Percentiles rank a stretch among this genome's conserved stretches.
phyloP scores from a whole-genome alignment of 2,888 invertebrate genomes.

The Limnephilus lunatus region DNA sequence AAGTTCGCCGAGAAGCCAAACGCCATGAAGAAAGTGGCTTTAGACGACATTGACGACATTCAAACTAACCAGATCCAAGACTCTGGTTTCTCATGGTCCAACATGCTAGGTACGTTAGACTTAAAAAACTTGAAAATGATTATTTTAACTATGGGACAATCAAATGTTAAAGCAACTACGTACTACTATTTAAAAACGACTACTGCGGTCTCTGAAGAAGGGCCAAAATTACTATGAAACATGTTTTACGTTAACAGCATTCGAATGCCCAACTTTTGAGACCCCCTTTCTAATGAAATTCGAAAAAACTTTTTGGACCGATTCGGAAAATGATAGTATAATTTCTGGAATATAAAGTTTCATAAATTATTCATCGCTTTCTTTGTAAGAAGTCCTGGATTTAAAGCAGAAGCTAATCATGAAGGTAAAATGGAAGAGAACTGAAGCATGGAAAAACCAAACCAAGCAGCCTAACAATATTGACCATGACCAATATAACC shows the following conservation, averaged over 20 bases:
- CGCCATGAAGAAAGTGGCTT: slow-evolving; percentile 90
- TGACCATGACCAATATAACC: background rate
- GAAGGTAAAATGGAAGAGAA: background rate
- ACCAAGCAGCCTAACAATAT: background rate
- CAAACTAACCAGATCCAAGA: slow-evolving; percentile 89
- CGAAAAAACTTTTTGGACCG: background rate
- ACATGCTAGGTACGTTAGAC: slow-evolving; percentile 82
- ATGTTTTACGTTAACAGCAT: background rate
- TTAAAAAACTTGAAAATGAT: background rate
- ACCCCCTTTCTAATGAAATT: background rate
- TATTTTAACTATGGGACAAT: background rate
- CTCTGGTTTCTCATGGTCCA: slow-evolving; percentile 91
- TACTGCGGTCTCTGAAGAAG: no score
- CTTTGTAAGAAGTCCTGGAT: background rate
- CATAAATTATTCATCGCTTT: background rate
- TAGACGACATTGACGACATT: slow-evolving; percentile 89
- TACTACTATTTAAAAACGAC: no score
- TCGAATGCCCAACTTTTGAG: background rate
- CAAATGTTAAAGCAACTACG: background rate
- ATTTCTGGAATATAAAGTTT: background rate
- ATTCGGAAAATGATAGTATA: background rate
- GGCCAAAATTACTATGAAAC: no score
- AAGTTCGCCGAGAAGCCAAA: slow-evolving; percentile 95
- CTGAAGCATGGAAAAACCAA: background rate
- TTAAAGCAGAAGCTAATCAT: background rate